Conservation (phyloP, 2,113 vertebrate genomes). For the Marmota monax region DNA sequence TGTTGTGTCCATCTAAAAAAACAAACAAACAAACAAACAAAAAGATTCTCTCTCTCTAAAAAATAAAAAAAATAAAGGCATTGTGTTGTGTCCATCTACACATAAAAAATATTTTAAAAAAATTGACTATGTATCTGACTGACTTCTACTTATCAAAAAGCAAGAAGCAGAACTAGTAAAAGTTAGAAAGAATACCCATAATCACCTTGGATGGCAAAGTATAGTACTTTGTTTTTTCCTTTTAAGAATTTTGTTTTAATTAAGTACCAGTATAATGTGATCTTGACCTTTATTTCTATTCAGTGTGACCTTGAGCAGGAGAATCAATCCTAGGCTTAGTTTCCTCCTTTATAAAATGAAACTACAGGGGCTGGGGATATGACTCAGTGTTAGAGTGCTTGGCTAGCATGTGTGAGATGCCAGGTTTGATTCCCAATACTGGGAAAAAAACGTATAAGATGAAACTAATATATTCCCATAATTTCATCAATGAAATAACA, state of each 20-base stretch:
- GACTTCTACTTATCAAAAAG: neutral
- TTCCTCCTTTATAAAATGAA: slow-evolving; percentile 7
- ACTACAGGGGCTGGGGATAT: neutral
- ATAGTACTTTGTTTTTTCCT: neutral
- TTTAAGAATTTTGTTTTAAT: slow-evolving; percentile 25
- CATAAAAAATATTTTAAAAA: too few relatives aligned
- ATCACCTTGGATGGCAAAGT: neutral
- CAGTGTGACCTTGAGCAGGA: neutral
- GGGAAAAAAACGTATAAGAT: neutral
- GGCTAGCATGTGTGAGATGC: too few relatives aligned
- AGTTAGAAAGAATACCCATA: neutral
- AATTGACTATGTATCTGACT: neutral
- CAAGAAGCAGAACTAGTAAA: neutral
- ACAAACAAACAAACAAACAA: too few relatives aligned
- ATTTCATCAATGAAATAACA: neutral
- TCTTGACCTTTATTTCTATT: neutral
- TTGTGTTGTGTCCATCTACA: too few relatives aligned
- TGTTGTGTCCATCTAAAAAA: too few relatives aligned
- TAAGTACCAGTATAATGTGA: neutral
- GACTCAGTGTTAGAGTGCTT: too few relatives aligned
- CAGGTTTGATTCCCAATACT: too few relatives aligned
- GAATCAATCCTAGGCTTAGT: neutral
- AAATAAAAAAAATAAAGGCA: too few relatives aligned
- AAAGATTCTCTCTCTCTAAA: too few relatives aligned
- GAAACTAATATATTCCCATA: neutral